phyloP scores from a whole-genome alignment of 2,797 vertebrate genomes.

The Florisuga fusca region DNA sequence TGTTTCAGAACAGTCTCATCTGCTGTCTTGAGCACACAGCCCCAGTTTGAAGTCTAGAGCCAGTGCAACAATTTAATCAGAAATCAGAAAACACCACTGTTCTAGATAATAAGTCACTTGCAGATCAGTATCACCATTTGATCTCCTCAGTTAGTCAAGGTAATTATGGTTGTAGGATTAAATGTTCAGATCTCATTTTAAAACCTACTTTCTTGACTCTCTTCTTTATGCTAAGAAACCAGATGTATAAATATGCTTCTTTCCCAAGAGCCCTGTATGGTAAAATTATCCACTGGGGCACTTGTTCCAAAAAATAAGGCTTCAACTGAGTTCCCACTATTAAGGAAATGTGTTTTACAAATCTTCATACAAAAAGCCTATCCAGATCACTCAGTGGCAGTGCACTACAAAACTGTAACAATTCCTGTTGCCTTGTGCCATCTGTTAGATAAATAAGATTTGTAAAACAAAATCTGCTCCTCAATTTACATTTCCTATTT shows the following conservation, averaged over 20 bases:
- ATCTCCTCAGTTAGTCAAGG: background rate
- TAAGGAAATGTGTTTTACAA: slow-evolving; percentile 39
- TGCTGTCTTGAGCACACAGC: background rate
- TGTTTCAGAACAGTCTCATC: background rate
- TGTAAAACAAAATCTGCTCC: slow-evolving; percentile 12
- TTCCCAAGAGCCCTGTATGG: background rate
- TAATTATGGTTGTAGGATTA: background rate
- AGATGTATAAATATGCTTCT: background rate
- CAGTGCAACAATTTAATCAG: background rate
- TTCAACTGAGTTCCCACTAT: background rate
- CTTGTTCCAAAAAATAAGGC: background rate
- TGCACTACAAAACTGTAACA: background rate
- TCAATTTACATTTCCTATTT: slow-evolving; percentile 35
- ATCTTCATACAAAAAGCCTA: slow-evolving; percentile 26
- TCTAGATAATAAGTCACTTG: background rate
- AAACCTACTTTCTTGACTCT: background rate
- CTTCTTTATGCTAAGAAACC: background rate
- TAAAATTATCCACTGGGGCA: background rate
- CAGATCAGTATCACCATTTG: background rate
- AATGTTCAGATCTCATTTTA: background rate
- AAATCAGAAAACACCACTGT: background rate
- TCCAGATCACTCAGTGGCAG: background rate
- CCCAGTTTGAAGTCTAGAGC: background rate
- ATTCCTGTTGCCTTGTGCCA: background rate
- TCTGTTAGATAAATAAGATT: slow-evolving; percentile 38